Conservation (phyloP, 1,140 invertebrate genomes). For the Octopus bimaculoides region DNA sequence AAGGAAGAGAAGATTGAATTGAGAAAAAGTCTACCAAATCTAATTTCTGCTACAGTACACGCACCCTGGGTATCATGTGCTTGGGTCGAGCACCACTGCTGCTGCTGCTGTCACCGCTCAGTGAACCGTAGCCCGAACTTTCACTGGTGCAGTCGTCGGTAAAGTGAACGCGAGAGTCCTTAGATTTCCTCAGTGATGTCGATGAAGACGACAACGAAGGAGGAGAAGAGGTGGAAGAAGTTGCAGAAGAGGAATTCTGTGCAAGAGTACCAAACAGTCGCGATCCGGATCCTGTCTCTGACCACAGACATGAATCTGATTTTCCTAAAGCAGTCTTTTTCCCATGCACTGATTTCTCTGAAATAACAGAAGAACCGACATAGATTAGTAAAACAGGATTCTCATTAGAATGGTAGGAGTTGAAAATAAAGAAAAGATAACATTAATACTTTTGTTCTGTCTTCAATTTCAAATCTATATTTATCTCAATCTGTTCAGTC, state of each 20-base stretch:
- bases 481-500: too few species aligned
- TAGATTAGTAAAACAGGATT: too few species aligned
- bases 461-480: too few species aligned
- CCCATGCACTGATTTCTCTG: neutral
- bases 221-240: neutral
- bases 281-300: slow-evolving; percentile 19
- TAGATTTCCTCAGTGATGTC: slow-evolving; percentile 20
- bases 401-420: too few species aligned
- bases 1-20: too few species aligned
- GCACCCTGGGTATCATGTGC: neutral
- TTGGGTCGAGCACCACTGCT: slow-evolving; percentile 12
- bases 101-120: slow-evolving; percentile 24
- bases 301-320: slow-evolving; percentile 46
- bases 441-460: too few species aligned
- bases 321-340: slow-evolving; percentile 20
- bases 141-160: slow-evolving; percentile 40
- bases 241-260: neutral
- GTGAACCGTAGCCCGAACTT: slow-evolving; percentile 46
- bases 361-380: neutral
- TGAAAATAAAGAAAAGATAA: too few species aligned
- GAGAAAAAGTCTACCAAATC: too few species aligned
- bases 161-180: slow-evolving; percentile 30
- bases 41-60: neutral
- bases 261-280: slow-evolving; percentile 1
- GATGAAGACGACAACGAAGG: slow-evolving; percentile 9